Conservation (phyloP, 2,888 invertebrate genomes). For the Troilus luridus region DNA sequence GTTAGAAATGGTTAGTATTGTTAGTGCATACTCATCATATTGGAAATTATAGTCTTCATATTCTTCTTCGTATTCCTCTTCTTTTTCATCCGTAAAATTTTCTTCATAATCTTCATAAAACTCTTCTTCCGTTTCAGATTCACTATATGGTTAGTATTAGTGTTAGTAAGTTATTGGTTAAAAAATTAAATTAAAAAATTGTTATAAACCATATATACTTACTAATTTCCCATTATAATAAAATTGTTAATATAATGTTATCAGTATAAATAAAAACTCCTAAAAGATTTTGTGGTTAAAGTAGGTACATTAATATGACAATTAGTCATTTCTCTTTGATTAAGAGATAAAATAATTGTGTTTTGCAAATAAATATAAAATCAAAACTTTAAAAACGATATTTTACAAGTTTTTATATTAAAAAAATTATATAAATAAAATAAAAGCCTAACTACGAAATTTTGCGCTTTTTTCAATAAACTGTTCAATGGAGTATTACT, state of each 20-base stretch:
- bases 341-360: not conserved
- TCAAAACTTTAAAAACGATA: no score
- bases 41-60: slow-evolving; percentile 67
- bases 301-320: not conserved
- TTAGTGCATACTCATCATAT: slow-evolving; percentile 64
- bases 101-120: slow-evolving; percentile 59
- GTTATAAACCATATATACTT: not conserved
- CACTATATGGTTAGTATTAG: slow-evolving; percentile 51
- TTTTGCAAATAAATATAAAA: no score
- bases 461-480: no score
- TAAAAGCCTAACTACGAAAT: no score
- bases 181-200: not conserved
- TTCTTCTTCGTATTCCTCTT: slow-evolving; percentile 64
- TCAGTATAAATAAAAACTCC: not conserved
- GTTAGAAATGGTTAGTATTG: slow-evolving; percentile 48
- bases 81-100: slow-evolving; percentile 58
- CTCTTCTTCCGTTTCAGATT: slow-evolving; percentile 48
- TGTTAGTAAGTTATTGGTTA: slow-evolving; percentile 33
- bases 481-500: no score
- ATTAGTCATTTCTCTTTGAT: not conserved
- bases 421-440: no score
- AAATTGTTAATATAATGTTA: not conserved
- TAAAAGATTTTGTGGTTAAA: not conserved
- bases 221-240: not conserved
- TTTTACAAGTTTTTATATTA: no score